Conservation (phyloP, 35 echinoderm and acorn worm species). For the Diadema setosum region DNA sequence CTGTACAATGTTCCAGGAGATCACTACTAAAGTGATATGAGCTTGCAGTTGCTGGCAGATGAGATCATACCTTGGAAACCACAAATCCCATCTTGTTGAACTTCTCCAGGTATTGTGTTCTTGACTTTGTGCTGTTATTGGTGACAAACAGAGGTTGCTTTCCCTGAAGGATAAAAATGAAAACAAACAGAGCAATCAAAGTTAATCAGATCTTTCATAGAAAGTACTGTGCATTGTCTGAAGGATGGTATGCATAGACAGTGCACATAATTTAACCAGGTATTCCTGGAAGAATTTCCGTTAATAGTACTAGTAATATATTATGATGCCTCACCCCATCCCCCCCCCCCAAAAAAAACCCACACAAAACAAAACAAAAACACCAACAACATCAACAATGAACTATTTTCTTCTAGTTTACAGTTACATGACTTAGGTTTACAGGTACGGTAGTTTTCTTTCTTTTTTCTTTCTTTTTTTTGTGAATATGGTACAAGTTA, state of each 20-base stretch:
- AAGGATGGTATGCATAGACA: not conserved
- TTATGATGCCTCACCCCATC: not conserved
- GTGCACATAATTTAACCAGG: not conserved
- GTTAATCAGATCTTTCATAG: not conserved
- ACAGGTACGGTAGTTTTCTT: too few species aligned
- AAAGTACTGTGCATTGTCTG: not conserved
- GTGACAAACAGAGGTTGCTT: constrained; percentile 77
- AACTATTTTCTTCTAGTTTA: not conserved
- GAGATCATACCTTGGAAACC: constrained; percentile 54
- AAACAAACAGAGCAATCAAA: not conserved
- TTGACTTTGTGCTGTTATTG: constrained; percentile 81
- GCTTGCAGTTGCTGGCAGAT: too few species aligned
- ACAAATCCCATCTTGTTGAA: constrained; percentile 67
- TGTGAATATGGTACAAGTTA: too few species aligned
- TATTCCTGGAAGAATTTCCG: not conserved
- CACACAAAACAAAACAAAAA: too few species aligned
- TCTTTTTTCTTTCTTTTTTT: too few species aligned
- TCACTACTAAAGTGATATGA: too few species aligned
- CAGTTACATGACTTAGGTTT: not conserved
- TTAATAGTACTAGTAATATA: not conserved
- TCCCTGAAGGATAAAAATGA: constrained; percentile 44
- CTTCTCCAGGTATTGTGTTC: constrained; percentile 61
- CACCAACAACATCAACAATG: too few species aligned
- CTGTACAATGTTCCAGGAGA: too few species aligned
- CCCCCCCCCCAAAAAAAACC: not conserved